phyloP scores from a whole-genome alignment of 2,888 invertebrate genomes.

The Melipona bicolor region DNA sequence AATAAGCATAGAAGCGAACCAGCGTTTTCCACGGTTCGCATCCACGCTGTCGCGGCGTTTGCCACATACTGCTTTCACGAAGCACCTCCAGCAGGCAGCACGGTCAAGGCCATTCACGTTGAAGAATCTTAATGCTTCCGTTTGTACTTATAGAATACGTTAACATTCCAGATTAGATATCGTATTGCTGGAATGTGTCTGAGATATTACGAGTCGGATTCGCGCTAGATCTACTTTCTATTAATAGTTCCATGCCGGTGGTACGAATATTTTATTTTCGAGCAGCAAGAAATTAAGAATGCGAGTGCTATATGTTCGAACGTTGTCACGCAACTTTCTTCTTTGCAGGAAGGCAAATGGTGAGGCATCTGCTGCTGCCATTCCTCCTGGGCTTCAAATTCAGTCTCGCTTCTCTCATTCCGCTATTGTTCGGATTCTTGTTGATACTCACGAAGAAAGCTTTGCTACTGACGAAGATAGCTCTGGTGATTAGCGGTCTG shows the following conservation, averaged over 20 bases:
- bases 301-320: neutral
- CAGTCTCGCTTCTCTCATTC: slow-evolving; percentile 90
- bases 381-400: slow-evolving; percentile 92
- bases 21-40: slow-evolving; percentile 46
- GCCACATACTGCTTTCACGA: slow-evolving; percentile 49
- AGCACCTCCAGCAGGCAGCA: slow-evolving; percentile 76
- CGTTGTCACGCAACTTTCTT: slow-evolving; percentile 20
- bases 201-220: too few relatives aligned
- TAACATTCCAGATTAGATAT: neutral
- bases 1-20: slow-evolving; percentile 62
- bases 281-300: neutral
- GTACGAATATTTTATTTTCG: neutral
- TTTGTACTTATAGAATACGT: neutral
- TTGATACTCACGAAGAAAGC: slow-evolving; percentile 92
- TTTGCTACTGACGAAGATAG: slow-evolving; percentile 90
- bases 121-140: neutral
- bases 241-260: neutral
- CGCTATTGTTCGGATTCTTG: slow-evolving; percentile 89
- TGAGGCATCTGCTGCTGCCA: slow-evolving; percentile 90
- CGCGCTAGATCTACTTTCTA: neutral
- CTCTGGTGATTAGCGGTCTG: slow-evolving; percentile 89
- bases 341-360: slow-evolving; percentile 89
- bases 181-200: neutral
- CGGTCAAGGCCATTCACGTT: slow-evolving; percentile 75
- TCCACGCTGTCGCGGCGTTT: slow-evolving; percentile 40